These are phyloP conservation scores for Pachypanchax playfairii DNA, from an alignment of 2,113 vertebrate genomes.

Conservation along the genomic window DNA sequence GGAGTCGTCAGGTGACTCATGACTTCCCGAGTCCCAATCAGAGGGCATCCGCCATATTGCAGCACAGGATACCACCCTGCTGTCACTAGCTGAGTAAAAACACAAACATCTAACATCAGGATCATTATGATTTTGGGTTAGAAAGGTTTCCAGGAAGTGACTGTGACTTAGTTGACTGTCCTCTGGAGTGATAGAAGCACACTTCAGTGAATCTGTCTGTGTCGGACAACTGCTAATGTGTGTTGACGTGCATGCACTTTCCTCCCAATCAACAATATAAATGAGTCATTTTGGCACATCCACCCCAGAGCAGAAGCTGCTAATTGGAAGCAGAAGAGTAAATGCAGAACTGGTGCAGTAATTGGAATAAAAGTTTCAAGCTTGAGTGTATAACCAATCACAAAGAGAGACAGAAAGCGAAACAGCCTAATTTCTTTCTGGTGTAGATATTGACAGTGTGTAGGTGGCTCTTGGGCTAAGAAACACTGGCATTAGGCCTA, in stretches of 20 bases:
- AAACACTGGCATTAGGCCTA: constrained; percentile 58
- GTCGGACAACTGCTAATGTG: constrained; percentile 15
- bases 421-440: constrained; percentile 50
- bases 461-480: constrained; percentile 52
- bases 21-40: constrained; percentile 92
- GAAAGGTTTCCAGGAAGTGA: not conserved
- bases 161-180: not conserved
- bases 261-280: constrained; percentile 43
- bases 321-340: constrained; percentile 67
- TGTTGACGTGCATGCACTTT: constrained; percentile 25
- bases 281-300: constrained; percentile 59
- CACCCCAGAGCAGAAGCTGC: constrained; percentile 42
- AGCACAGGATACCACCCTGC: constrained; percentile 90
- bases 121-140: not conserved
- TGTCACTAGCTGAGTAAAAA: constrained; percentile 88
- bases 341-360: constrained; percentile 60
- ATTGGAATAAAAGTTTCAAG: constrained; percentile 66
- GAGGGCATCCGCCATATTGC: constrained; percentile 97
- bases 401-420: constrained; percentile 21
- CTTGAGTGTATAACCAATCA: constrained; percentile 44
- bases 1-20: constrained; percentile 96
- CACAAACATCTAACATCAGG: not conserved
- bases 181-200: not conserved
- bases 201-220: not conserved
- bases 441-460: constrained; percentile 64